Conservation (phyloP, 2,797 vertebrate species). For the Benthosema pterotum region DNA sequence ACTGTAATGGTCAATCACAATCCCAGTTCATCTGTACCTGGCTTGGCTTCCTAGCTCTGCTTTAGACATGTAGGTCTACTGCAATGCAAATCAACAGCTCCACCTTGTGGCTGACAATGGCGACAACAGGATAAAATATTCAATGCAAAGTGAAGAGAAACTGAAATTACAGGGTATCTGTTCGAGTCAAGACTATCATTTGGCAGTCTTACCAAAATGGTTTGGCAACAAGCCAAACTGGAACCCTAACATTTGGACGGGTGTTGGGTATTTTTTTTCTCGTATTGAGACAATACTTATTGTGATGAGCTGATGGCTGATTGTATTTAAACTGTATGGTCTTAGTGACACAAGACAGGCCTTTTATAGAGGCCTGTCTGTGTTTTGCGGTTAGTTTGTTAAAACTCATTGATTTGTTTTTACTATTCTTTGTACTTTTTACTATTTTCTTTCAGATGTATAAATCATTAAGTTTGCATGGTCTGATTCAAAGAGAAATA, state of each 20-base stretch:
- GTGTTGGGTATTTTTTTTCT: constrained; percentile 24
- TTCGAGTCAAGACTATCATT: background rate
- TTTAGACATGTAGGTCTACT: no score
- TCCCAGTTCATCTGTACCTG: background rate
- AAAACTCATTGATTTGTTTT: background rate
- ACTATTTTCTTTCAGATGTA: background rate
- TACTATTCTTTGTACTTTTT: background rate
- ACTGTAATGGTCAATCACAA: background rate
- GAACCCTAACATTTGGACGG: constrained; percentile 8
- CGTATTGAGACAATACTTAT: constrained; percentile 34
- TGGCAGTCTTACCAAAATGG: background rate
- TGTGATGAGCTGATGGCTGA: background rate
- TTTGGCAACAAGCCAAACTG: constrained; percentile 28
- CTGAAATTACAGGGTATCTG: background rate
- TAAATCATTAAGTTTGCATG: constrained; percentile 1
- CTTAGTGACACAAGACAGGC: background rate
- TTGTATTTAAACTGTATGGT: no score
- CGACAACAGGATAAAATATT: background rate
- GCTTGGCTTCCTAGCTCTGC: background rate
- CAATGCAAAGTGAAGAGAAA: background rate
- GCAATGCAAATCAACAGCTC: constrained; percentile 4
- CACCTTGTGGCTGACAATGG: constrained; percentile 37
- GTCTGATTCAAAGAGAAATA: background rate
- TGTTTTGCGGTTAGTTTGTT: background rate
- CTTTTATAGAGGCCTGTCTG: constrained; percentile 16